A percentile compares a stretch with the other conserved stretches of the same genome.
These are phyloP conservation scores for Ardeotis arabs DNA, from an alignment of 2,113 vertebrate genomes.

Conservation along the genomic window DNA sequence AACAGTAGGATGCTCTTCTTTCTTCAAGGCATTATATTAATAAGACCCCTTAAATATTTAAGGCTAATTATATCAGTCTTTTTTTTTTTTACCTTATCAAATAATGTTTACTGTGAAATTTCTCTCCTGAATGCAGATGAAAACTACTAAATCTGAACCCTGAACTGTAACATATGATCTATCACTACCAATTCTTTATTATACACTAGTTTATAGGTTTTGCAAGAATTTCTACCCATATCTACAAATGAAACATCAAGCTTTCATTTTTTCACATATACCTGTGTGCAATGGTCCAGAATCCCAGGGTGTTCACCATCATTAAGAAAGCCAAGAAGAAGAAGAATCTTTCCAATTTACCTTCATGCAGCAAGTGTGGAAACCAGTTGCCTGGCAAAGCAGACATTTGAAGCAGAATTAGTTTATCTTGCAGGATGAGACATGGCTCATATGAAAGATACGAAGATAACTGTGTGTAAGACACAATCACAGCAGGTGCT, in stretches of 20 bases:
- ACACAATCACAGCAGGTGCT: not conserved
- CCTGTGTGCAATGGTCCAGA: conserved; percentile 88
- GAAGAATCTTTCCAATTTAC: conserved; percentile 91
- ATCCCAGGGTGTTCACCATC: conserved; percentile 82
- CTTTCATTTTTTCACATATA: conserved; percentile 45
- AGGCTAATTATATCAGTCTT: not conserved
- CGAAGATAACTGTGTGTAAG: not conserved
- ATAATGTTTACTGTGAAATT: not conserved
- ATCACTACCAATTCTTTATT: not conserved
- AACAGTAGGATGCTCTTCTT: not conserved
- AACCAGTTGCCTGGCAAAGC: conserved; percentile 87
- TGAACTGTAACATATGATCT: not conserved
- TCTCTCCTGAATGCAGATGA: not conserved
- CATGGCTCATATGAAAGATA: not conserved
- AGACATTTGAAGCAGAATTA: conserved; percentile 46
- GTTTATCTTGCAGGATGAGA: not conserved
- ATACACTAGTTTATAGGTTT: not conserved
- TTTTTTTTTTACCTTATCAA: not conserved
- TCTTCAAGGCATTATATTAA: not conserved
- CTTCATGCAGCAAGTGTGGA: conserved; percentile 84
- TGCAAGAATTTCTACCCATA: not conserved
- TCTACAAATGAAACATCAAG: not conserved
- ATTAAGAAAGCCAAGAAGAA: conserved; percentile 87
- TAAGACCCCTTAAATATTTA: not conserved
- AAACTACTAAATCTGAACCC: not conserved